phyloP scores from a whole-genome alignment of 2,888 invertebrate species.

The Cerastoderma edule region DNA sequence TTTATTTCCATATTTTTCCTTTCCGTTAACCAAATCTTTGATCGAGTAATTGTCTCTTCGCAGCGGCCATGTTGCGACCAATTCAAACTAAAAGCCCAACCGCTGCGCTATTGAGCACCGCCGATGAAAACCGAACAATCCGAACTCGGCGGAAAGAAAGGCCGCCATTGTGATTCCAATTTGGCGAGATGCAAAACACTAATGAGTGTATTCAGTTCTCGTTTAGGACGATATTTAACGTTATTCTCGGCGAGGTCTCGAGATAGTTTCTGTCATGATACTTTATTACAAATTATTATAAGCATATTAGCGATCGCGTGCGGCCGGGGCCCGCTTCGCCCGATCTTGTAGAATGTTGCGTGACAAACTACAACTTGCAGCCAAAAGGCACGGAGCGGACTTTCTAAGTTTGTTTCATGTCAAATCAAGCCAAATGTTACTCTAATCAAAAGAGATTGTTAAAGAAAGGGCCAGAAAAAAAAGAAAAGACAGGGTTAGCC shows the following conservation, averaged over 20 bases:
- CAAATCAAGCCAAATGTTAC: constrained; percentile 57
- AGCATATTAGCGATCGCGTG: constrained; percentile 71
- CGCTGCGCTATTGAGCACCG: constrained; percentile 42
- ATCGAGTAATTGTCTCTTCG: constrained; percentile 54
- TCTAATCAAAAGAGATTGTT: constrained; percentile 31
- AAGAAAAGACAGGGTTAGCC: constrained; percentile 11
- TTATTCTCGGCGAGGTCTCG: constrained; percentile 61
- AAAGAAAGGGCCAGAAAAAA: constrained; percentile 14
- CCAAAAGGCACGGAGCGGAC: constrained; percentile 45
- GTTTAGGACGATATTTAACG: constrained; percentile 66
- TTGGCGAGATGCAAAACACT: constrained; percentile 50
- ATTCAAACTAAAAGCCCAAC: constrained; percentile 47
- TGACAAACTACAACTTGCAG: constrained; percentile 47
- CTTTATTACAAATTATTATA: constrained; percentile 73
- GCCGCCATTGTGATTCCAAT: constrained; percentile 42
- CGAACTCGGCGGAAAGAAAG: constrained; percentile 30
- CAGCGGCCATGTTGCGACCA: constrained; percentile 32
- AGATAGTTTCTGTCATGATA: constrained; percentile 62
- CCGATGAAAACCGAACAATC: constrained; percentile 21
- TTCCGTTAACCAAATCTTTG: constrained; percentile 59
- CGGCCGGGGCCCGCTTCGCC: constrained; percentile 28
- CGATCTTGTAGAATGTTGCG: constrained; percentile 42
- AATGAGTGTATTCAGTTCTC: constrained; percentile 70
- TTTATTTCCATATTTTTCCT: constrained; percentile 64
- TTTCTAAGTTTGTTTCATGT: constrained; percentile 57